Conservation (phyloP, 2,113 vertebrate genomes). For the Aleadryas rufinucha region DNA sequence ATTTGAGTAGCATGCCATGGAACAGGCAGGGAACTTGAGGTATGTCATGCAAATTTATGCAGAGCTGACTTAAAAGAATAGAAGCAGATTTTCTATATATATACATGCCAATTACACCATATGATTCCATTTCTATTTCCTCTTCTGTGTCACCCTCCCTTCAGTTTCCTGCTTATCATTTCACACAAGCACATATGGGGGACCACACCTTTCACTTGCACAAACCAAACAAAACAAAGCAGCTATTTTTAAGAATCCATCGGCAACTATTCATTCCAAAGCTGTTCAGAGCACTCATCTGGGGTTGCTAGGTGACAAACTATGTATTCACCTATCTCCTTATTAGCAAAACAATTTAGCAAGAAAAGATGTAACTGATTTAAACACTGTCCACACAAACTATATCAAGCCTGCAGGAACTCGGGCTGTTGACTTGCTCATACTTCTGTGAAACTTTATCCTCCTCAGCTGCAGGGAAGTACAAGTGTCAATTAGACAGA, state of each 20-base stretch:
- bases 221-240: constrained; percentile 18
- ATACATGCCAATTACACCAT: constrained; percentile 2
- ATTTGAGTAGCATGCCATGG: background rate
- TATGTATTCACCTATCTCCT: background rate
- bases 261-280: constrained; percentile 12
- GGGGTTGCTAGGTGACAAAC: constrained; percentile 27
- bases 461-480: background rate
- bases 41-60: constrained; percentile 45
- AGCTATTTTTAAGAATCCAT: background rate
- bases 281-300: background rate
- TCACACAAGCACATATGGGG: constrained; percentile 22
- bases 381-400: background rate
- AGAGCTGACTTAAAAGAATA: constrained; percentile 49
- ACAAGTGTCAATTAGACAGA: constrained; percentile 22
- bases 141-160: background rate
- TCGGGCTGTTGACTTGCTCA: background rate
- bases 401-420: background rate
- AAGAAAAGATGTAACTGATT: background rate
- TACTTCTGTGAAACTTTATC: constrained; percentile 8
- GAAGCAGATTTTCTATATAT: constrained; percentile 43
- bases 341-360: background rate
- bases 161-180: constrained; percentile 17
- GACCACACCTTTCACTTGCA: constrained; percentile 25
- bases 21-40: constrained; percentile 23
- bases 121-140: constrained; percentile 43